Evolutionary conservation across 2,797 vertebrate species (phyloP).

Genomic region (Peromyscus aztecus): DNA sequence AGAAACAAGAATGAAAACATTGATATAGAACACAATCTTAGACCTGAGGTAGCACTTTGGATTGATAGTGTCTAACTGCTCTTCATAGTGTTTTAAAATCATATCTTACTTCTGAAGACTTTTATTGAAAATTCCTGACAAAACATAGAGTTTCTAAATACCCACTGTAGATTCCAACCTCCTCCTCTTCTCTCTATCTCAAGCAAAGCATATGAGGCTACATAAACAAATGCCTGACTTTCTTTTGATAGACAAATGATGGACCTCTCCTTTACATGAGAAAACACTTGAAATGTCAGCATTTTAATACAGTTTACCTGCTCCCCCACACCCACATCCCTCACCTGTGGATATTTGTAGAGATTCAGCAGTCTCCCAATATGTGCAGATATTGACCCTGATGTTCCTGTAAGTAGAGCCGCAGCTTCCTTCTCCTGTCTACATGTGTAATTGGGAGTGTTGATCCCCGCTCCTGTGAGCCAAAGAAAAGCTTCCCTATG

Average conservation of each 20-base stretch:
- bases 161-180: not conserved
- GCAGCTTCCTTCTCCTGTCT: not conserved
- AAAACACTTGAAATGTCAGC: not conserved
- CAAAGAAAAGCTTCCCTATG: not conserved
- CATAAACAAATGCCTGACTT: not conserved
- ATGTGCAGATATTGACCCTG: not conserved
- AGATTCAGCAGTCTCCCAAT: not conserved
- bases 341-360: not conserved
- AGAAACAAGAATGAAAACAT: not conserved
- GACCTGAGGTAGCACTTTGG: not conserved
- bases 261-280: not conserved
- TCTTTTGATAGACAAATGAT: not conserved
- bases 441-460: not conserved
- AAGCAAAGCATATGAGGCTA: not conserved
- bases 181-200: not conserved
- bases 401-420: not conserved
- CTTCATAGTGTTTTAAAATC: not conserved
- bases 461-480: not conserved
- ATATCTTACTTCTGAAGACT: rapidly evolving
- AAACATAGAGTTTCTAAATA: not conserved
- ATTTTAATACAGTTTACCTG: not conserved
- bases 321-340: no score
- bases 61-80: not conserved
- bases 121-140: not conserved
- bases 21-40: not conserved